Evolutionary conservation across 2,888 invertebrate species (phyloP), one percentile per base, ranked within the genome.

Genomic region (Cyclophora punctaria): DNA sequence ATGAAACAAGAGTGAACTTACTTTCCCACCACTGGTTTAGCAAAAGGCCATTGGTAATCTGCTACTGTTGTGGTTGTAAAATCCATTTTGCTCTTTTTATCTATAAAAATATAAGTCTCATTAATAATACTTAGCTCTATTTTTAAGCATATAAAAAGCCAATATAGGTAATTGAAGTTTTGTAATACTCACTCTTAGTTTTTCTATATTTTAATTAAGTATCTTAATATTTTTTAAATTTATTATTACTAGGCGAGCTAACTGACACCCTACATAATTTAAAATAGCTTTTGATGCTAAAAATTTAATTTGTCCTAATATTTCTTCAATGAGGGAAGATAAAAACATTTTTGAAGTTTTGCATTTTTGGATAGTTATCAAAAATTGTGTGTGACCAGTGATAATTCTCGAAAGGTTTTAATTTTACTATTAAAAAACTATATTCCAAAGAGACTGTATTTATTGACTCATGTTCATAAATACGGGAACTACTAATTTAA

Each of bases 31-130:
- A 91, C 63, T 0, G 91, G 90, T 59, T 90, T 90, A 37, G 89
- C 79, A 69, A 89, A 90, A 0, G 92, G 92, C 92, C 92, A 92
- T 64, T 81, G 83, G 63, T 79, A 92, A 57, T 91, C 91, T 52
- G 73, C 81, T 54, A 83, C 83, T 48, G 76, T 80, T 37, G 79
- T 81, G 4, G 90, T 88, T 53, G 73, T 70, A 60, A 91, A 91
- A 67, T 89, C 80, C 78, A 88, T 88, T 55, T 55, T 49, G 46
- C 4, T 43, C 45, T 41, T 20, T 51, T 46, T 41, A 6, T 37
- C 37, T 37, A 37, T 4, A 37, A 37, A 20, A 37, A 37, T 4
- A 37, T 37, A 20, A 20, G 20, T 20, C 20, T 20, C 20, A 20
- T 20, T 20, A 20, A 20, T 20, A 20, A 20, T 20, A 20, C 1